Base-by-base conservation (phyloP, 2,113 vertebrate genomes). In the Isichthys henryi region DNA sequence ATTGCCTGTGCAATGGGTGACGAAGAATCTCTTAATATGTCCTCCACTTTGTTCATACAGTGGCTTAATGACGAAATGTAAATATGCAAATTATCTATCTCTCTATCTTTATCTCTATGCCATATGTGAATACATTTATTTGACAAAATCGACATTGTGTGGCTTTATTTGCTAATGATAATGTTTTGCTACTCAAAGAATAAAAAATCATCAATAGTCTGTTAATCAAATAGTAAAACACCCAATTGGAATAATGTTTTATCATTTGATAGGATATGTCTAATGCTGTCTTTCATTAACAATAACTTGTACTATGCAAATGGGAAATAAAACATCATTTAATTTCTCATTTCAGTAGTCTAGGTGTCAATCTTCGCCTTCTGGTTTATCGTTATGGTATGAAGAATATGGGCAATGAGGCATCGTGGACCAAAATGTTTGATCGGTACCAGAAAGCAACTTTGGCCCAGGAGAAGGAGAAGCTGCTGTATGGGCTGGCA, bases 391-490 rank as follows among this genome's bases (percentile, higher is more conserved):
- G 94, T 5, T 99, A 98, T 4, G 98, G 98, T 10, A 99, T 99
- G 98, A 96, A 97, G 94, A 95, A 92, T n/a, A 94, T 96, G 0
- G 95, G 95, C n/a, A 91, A 94, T 1, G 93, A 95, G 39, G 0
- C 8, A 3, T 95, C 95, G 0, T 99, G 98, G 98, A 93, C 97
- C 74, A 88, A 92, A 0, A 97, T 97, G 95, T 97, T 99, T 7
- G 0, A 95, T 49, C 94, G 94, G 90, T 99, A 99, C 92, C 94
- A 94, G 92, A 84, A 91, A 0, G 93, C 95, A 0, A 39, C 96
- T 21, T 93, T 99, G 92, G 98, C 98, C 1, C 98, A 99, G 93
- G 98, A 99, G 92, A 99, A 99, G 93, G 98, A 98, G 94, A 99
- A 99, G 91, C 94, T 99, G 62, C 95, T 99, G 9, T 98, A 98